phyloP scores from a whole-genome alignment of 2,797 vertebrate species.

The Sternotherus odoratus region DNA sequence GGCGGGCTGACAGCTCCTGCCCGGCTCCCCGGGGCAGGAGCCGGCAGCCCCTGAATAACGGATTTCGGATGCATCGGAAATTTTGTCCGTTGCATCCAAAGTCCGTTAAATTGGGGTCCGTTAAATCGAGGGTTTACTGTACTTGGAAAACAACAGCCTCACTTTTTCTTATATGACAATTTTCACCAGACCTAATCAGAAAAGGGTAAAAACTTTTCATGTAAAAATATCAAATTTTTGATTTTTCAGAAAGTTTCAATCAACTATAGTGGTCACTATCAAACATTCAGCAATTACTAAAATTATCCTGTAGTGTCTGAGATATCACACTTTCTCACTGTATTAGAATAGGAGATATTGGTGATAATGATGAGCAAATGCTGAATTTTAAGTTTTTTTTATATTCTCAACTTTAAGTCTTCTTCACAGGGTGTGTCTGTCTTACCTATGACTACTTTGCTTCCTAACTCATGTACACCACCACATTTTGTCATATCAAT shows the following conservation, averaged over 20 bases:
- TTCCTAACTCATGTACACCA: neutral
- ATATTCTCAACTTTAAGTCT: neutral
- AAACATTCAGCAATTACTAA: neutral
- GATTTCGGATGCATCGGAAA: too few species aligned
- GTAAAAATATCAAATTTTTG: neutral
- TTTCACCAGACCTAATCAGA: neutral
- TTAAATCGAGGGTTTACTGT: too few species aligned
- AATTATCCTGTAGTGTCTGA: fast-evolving
- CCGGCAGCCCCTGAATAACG: too few species aligned
- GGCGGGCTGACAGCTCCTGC: too few species aligned
- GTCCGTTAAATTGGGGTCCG: too few species aligned
- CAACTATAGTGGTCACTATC: neutral
- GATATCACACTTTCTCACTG: fast-evolving
- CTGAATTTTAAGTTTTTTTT: neutral
- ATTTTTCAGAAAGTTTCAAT: neutral
- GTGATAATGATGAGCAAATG: neutral
- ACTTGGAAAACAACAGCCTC: neutral
- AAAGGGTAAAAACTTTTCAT: fast-evolving
- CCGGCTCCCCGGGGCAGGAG: too few species aligned
- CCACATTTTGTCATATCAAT: neutral
- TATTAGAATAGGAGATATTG: neutral
- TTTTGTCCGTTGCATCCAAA: too few species aligned
- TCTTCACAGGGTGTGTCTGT: neutral
- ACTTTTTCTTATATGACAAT: neutral
- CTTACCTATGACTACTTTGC: neutral